Base-by-base conservation (phyloP, 2,113 vertebrate species). In the Syngnathus scovelli region DNA sequence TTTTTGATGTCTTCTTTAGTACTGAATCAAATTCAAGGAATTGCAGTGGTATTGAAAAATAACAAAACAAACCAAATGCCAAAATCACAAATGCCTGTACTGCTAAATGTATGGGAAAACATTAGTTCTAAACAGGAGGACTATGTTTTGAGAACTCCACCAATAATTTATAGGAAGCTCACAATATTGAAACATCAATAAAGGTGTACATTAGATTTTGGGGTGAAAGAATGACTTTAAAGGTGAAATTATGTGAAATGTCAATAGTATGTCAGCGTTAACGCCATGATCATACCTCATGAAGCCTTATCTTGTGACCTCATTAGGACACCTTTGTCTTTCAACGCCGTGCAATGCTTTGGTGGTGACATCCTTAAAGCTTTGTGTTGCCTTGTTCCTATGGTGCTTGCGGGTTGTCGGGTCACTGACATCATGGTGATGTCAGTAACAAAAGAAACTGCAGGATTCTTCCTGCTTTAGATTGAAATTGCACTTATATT, bases 281-380 rank as follows among this genome's bases (percentile, higher is more conserved):
- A 64, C 23, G 23, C 11, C n/a, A 36, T 41, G n/a, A 19, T 19
- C 19, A 16, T 1, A 58, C 18, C 74, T 71, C 64, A 77, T 66
- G 39, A 21, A 70, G 38, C n/a, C 66, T 74, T 72, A 60, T 74
- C 71, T 54, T 41, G n/a, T 70, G 69, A 75, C 74, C 68, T 78
- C 13, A 7, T 60, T 70, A 21, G 21, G 66, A 10, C 58, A 69
- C 21, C 51, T 4, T 21, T 64, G 15, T 61, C 10, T 52, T 62
- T 71, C 65, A n/a, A 54, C 21, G 13, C 7, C 18, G 36, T 0
- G 1, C 18, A 43, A 18, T 1, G 18, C 8, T 63, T 39, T 69
- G 52, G 58, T 55, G 39, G 33, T 12, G 4, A 4, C 33, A 15
- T 60, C 39, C 38, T 9, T 21, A n/a, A 3, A 64, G 44, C 62